Base-by-base conservation (phyloP, 2,888 invertebrate species). In the Rhingia campestris region DNA sequence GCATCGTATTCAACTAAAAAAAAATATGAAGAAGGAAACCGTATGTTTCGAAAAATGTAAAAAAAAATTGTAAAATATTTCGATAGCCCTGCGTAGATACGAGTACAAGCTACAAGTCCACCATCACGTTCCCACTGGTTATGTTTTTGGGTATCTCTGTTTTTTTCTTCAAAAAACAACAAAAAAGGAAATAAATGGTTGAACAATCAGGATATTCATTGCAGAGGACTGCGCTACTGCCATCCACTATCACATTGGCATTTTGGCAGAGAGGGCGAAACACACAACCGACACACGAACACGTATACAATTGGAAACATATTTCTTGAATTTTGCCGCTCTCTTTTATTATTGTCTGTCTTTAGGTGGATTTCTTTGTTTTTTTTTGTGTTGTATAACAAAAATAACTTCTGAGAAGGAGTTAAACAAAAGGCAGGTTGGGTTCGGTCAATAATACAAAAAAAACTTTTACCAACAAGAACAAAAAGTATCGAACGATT, bases 141-240 rank as follows among this genome's bases (percentile, higher is more conserved):
- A 74, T 84, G 69, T 79, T 70, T 84, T 66, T 22, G 64, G 51
- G 54, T 63, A 76, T 79, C 56, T 64, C 14, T 41, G 41, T 49
- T 63, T 45, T 53, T 22, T 58, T 12, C 56, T 39, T 43, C 37
- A 56, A 32, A 7, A 49, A 33, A 58, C 37, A 56, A 32, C n/a
- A 49, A 33, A 58, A 69, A 70, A 45, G 59, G 66, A 84, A 74
- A 84, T 84, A 84, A 84, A 84, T 75, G 73, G 84, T 74, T 66
- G 70, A 84, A 84, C 84, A 84, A 80, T 84, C 84, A 84, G 84
- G 84, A 84, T 79, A 84, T 84, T 79, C 84, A 80, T 79, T 84
- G 84, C 79, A 66, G 74, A 84, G 79, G 74, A 75, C 66, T 79
- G 64, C 70, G 74, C 70, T 74, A 43, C 59, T 74, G 69, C 79